Percentiles rank a stretch among this genome's conserved stretches.
phyloP scores from a whole-genome alignment of 2,113 vertebrate species.

The Bos indicus region DNA sequence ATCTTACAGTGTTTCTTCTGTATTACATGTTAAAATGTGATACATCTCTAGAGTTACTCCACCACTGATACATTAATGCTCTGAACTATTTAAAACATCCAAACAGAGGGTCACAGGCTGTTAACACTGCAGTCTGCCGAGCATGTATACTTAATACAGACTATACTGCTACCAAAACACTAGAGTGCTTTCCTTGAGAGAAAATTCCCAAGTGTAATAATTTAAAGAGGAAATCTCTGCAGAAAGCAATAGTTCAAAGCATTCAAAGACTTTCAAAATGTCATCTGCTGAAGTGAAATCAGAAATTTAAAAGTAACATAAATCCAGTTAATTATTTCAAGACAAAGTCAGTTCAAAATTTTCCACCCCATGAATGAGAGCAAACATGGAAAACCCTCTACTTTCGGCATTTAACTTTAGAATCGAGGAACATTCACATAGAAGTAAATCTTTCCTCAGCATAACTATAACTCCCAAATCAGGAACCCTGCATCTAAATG shows the following conservation, averaged over 20 bases:
- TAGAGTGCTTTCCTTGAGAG: background rate
- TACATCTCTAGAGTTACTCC: background rate
- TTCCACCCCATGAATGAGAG: background rate
- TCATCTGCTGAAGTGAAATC: slow-evolving; percentile 6
- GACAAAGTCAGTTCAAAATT: slow-evolving; percentile 33
- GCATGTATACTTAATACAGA: background rate
- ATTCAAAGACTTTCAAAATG: background rate
- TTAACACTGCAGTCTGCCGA: background rate
- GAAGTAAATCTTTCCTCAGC: background rate
- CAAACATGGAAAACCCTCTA: background rate
- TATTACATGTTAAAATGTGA: background rate
- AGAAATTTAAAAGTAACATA: slow-evolving; percentile 15
- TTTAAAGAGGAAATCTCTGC: background rate
- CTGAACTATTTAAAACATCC: background rate
- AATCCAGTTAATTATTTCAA: slow-evolving; percentile 17
- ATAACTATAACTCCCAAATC: background rate
- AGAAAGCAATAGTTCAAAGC: slow-evolving; percentile 13
- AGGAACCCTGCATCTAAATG: background rate
- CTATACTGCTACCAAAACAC: background rate
- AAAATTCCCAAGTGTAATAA: background rate
- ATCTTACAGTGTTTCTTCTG: slow-evolving; percentile 19
- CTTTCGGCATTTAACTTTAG: background rate
- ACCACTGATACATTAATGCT: background rate
- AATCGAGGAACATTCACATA: background rate
- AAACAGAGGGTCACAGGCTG: background rate